These are phyloP conservation scores for Homarus gammarus DNA, from an alignment of 2,888 invertebrate genomes.

Conservation along the genomic window DNA sequence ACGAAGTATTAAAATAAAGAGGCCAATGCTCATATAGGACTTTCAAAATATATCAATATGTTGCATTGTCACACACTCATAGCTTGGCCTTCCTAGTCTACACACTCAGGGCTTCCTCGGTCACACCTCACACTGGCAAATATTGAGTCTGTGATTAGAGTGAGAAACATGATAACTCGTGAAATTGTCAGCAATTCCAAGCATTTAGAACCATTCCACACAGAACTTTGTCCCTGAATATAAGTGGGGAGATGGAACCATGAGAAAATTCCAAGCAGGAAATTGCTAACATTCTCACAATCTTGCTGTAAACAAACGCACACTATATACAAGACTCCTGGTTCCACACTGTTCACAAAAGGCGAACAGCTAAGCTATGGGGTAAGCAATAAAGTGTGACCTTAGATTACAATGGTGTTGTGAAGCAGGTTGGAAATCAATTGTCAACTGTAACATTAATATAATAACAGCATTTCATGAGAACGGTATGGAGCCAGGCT, in stretches of 20 bases:
- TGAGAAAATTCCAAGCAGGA: not conserved
- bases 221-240: slow-evolving; percentile 1
- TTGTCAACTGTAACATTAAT: slow-evolving; percentile 71
- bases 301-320: slow-evolving; percentile 64
- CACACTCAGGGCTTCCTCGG: slow-evolving; percentile 73
- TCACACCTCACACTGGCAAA: slow-evolving; percentile 73
- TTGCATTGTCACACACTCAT: slow-evolving; percentile 71
- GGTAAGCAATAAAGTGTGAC: slow-evolving; percentile 71
- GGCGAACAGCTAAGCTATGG: slow-evolving; percentile 69
- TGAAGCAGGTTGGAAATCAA: slow-evolving; percentile 70
- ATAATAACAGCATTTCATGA: slow-evolving; percentile 70
- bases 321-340: slow-evolving; percentile 73
- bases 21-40: slow-evolving; percentile 73
- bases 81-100: slow-evolving; percentile 73
- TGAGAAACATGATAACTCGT: slow-evolving; percentile 63
- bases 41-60: slow-evolving; percentile 70
- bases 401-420: slow-evolving; percentile 72
- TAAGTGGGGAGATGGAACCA: not conserved
- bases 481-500: slow-evolving; percentile 74
- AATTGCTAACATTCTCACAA: slow-evolving; percentile 35
- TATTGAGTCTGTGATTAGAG: slow-evolving; percentile 69
- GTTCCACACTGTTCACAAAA: slow-evolving; percentile 73
- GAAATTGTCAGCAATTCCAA: slow-evolving; percentile 46
- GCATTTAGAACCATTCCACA: not conserved
- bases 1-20: slow-evolving; percentile 62